A percentile compares a stretch with the other conserved stretches of the same genome.
These are phyloP conservation scores for Graptemys geographica DNA, from an alignment of 2,797 vertebrate species.

Conservation along the genomic window DNA sequence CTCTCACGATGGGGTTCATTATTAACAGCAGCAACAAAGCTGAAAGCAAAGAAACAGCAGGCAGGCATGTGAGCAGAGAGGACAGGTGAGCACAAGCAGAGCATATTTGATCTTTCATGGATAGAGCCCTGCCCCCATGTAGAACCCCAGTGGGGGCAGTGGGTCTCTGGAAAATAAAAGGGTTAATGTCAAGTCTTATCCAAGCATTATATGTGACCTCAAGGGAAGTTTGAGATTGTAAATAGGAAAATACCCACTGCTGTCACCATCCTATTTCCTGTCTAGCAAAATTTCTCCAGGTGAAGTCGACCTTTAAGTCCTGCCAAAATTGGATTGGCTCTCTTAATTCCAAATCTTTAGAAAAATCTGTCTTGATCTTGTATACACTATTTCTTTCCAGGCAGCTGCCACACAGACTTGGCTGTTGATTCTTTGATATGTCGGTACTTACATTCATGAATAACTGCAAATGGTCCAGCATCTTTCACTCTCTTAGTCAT, in stretches of 20 bases:
- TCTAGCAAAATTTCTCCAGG: neutral
- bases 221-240: neutral
- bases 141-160: neutral
- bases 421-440: neutral
- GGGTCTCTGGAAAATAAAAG: neutral
- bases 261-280: neutral
- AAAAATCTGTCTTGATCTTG: rapidly evolving
- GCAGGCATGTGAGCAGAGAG: neutral
- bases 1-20: neutral
- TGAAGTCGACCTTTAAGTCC: neutral
- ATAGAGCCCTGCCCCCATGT: neutral
- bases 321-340: neutral
- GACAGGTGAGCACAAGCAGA: neutral
- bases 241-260: neutral
- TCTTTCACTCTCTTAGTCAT: neutral
- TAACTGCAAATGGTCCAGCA: neutral
- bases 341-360: neutral
- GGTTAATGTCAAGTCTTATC: neutral
- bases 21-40: neutral
- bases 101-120: neutral
- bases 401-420: neutral
- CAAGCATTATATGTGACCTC: neutral
- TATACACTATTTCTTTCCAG: neutral
- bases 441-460: neutral
- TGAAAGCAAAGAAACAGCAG: neutral